Conservation (phyloP, 2,888 invertebrate species). For the Iselma pallidipennis region DNA sequence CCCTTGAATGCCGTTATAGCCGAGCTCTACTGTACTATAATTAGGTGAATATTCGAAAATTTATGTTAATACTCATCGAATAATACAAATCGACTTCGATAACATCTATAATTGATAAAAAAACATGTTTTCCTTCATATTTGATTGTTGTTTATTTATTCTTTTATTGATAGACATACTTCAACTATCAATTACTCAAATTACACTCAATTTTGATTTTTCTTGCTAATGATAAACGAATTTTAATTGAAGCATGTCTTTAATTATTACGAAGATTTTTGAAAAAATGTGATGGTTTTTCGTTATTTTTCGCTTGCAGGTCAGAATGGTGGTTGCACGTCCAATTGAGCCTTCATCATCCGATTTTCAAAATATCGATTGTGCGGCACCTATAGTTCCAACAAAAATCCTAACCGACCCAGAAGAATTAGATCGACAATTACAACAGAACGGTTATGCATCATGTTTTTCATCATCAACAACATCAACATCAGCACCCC, state of each 20-base stretch:
- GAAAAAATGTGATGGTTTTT: too few species aligned
- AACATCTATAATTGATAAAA: too few species aligned
- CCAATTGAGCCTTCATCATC: slow-evolving; percentile 83
- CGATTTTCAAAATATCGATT: slow-evolving; percentile 71
- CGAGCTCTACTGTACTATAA: too few species aligned
- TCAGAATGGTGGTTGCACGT: slow-evolving; percentile 91
- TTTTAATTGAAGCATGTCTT: not conserved
- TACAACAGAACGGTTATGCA: slow-evolving; percentile 75
- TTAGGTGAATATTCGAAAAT: too few species aligned
- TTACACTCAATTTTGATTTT: not conserved
- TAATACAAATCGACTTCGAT: too few species aligned
- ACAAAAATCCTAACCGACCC: slow-evolving; percentile 91
- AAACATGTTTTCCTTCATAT: too few species aligned
- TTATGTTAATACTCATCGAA: too few species aligned
- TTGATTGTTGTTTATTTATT: too few species aligned
- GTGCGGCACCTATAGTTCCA: slow-evolving; percentile 87
- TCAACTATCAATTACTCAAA: too few species aligned
- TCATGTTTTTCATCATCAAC: slow-evolving; percentile 29
- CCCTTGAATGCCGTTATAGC: too few species aligned
- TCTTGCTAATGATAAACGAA: not conserved
- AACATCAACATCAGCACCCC: slow-evolving; percentile 49
- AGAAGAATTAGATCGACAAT: slow-evolving; percentile 83
- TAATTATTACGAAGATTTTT: too few species aligned
- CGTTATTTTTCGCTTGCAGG: slow-evolving; percentile 46
- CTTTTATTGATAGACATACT: too few species aligned